Conservation (phyloP, 2,888 invertebrate species). For the Campopleginae sp. region DNA sequence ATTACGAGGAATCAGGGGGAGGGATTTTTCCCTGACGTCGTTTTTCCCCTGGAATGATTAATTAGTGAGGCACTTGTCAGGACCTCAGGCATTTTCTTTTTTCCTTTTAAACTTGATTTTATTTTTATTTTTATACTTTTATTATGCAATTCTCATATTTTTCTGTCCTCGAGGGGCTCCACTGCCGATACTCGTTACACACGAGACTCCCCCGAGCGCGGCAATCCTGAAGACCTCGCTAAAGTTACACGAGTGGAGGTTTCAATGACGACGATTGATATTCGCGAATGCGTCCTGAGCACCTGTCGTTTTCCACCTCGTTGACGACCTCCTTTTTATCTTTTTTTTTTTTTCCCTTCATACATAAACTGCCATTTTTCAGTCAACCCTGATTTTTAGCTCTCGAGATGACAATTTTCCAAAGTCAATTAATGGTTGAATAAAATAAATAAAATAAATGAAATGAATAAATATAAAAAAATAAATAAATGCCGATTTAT, state of each 20-base stretch:
- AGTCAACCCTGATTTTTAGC: no score
- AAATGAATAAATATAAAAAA: no score
- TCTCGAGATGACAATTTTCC: no score
- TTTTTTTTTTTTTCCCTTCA: neutral
- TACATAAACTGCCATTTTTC: neutral
- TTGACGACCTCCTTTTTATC: slow-evolving; percentile 3
- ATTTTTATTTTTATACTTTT: neutral
- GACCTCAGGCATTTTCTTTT: neutral
- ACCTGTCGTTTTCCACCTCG: neutral
- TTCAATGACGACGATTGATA: slow-evolving; percentile 13
- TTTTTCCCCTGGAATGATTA: no score
- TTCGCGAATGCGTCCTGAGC: slow-evolving; percentile 14
- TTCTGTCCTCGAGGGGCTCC: slow-evolving; percentile 20
- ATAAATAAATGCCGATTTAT: neutral
- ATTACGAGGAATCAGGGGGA: neutral
- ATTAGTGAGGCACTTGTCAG: slow-evolving; percentile 50
- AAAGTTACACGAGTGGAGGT: slow-evolving; percentile 1
- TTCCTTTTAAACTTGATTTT: neutral
- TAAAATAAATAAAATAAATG: no score
- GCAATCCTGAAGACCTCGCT: slow-evolving; percentile 1
- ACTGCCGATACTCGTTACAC: neutral
- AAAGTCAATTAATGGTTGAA: no score
- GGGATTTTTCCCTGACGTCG: slow-evolving; percentile 10
- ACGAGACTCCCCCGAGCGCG: slow-evolving; percentile 6
- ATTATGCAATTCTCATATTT: slow-evolving; percentile 5